phyloP scores from a whole-genome alignment of 2,888 invertebrate genomes.

The Neria commutata region DNA sequence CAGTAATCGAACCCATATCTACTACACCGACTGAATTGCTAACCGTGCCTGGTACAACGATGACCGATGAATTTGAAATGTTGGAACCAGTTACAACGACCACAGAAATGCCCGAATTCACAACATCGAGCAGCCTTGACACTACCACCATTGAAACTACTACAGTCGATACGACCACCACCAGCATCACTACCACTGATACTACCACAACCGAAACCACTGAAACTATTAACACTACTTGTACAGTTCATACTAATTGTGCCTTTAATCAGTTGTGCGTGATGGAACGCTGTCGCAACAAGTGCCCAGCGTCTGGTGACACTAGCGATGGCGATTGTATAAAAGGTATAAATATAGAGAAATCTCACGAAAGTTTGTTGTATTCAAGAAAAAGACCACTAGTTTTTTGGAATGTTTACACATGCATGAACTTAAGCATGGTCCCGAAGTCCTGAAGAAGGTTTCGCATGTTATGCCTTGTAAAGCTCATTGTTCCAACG shows the following conservation, averaged over 20 bases:
- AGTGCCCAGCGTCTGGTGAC: constrained; percentile 39
- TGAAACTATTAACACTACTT: constrained; percentile 61
- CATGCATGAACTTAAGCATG: too few relatives aligned
- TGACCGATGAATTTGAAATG: constrained; percentile 33
- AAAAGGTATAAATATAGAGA: constrained; percentile 56
- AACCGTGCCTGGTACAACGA: constrained; percentile 44
- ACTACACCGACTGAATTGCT: constrained; percentile 41
- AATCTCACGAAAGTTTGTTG: constrained; percentile 5
- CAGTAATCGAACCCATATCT: constrained; percentile 33
- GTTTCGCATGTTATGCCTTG: too few relatives aligned
- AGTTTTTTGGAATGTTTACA: too few relatives aligned
- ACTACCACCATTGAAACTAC: constrained; percentile 18
- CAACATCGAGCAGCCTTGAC: constrained; percentile 35
- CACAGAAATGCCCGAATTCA: constrained; percentile 21
- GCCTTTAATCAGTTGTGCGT: constrained; percentile 67
- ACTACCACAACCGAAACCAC: constrained; percentile 47
- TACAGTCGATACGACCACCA: constrained; percentile 25
- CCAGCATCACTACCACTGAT: constrained; percentile 38
- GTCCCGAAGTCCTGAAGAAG: too few relatives aligned
- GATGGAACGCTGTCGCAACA: constrained; percentile 65
- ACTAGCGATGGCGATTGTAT: constrained; percentile 44
- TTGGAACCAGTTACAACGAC: constrained; percentile 36
- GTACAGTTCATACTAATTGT: constrained; percentile 69
- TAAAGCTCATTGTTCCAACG: too few relatives aligned
- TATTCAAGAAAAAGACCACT: constrained; percentile 14